These are phyloP conservation scores for Cranoglanis bouderius DNA, from an alignment of 2,113 vertebrate genomes.

Conservation along the genomic window DNA sequence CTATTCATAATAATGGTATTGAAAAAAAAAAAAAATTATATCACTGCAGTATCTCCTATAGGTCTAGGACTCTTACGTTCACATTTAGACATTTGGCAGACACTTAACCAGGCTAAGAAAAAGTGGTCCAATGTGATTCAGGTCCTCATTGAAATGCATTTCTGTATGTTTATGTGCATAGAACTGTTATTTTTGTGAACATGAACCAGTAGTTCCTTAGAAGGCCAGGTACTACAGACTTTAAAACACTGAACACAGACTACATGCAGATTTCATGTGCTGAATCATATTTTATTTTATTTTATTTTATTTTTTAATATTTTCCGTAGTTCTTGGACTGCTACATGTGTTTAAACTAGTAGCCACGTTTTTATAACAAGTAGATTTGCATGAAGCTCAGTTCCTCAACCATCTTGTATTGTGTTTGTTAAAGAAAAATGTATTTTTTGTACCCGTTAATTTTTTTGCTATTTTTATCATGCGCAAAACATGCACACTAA, in stretches of 20 bases:
- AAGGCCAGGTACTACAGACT: slow-evolving; percentile 21
- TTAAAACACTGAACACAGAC: slow-evolving; percentile 34
- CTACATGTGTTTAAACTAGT: slow-evolving; percentile 31
- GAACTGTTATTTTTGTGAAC: not conserved
- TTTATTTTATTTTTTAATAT: slow-evolving; percentile 68
- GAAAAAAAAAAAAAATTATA: not conserved
- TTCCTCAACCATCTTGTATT: slow-evolving; percentile 18
- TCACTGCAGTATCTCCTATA: not conserved
- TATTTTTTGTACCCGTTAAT: slow-evolving; percentile 25
- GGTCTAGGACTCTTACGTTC: not conserved
- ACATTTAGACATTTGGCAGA: not conserved
- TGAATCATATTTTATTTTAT: slow-evolving; percentile 67
- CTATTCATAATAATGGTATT: not conserved
- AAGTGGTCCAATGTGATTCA: not conserved
- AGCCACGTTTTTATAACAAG: slow-evolving; percentile 29
- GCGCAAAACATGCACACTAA: slow-evolving; percentile 36
- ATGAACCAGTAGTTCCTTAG: slow-evolving; percentile 56
- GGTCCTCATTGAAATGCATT: slow-evolving; percentile 2
- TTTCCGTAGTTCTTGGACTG: slow-evolving; percentile 36
- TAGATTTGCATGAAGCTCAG: slow-evolving; percentile 47
- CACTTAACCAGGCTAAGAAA: not conserved
- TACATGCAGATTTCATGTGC: slow-evolving; percentile 53
- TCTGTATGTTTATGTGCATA: not conserved
- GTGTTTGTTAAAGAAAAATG: slow-evolving; percentile 32
- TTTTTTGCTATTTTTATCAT: slow-evolving; percentile 29